Evolutionary conservation across 2,113 vertebrate species (phyloP), one percentile per base, ranked within the genome.

Genomic region (Sylvilagus bachmani): DNA sequence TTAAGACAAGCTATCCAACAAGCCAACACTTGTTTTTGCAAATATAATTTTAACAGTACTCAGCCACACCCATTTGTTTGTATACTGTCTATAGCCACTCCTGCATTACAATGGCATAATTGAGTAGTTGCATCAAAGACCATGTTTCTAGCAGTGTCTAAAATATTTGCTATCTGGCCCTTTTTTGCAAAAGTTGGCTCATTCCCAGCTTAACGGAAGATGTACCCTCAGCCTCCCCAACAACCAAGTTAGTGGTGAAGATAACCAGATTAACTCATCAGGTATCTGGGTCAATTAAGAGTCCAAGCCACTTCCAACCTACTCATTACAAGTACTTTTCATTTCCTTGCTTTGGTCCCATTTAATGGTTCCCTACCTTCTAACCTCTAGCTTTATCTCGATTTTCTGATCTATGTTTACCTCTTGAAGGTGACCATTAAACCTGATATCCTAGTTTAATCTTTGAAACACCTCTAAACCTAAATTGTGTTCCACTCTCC

Each of bases 381-480:
- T 79, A 71, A 61, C 24, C 1, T 53, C 53, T 25, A 75, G 27
- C 6, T 80, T 90, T 14, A 31, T 71, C 29, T 87, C 53, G 16
- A 31, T 33, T 91, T 89, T 96, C 70, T 96, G 49, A 53, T 36
- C 81, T 95, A 16, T 71, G 25, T 14, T 91, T 64, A 67, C 62
- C 10, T 51, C 21, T 90, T 29, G n/a, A 92, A 84, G 81, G 9
- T 83, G 64, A 61, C 3, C 9, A 22, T 29, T 92, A 73, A 77
- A 70, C 1, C 25, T 84, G 36, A 80, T 86, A 71, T 53, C 31
- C 66, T 67, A 61, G n/a, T 78, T 80, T 71, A 75, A 89, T 86
- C 29, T 88, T 71, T 86, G 66, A 86, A 75, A 53, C 7, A 38
- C 9, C 21, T n/a, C 7, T 31, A 38, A 44, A 74, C 9, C 14